phyloP scores from a whole-genome alignment of 2,888 invertebrate genomes.

The Spodoptera exigua region DNA sequence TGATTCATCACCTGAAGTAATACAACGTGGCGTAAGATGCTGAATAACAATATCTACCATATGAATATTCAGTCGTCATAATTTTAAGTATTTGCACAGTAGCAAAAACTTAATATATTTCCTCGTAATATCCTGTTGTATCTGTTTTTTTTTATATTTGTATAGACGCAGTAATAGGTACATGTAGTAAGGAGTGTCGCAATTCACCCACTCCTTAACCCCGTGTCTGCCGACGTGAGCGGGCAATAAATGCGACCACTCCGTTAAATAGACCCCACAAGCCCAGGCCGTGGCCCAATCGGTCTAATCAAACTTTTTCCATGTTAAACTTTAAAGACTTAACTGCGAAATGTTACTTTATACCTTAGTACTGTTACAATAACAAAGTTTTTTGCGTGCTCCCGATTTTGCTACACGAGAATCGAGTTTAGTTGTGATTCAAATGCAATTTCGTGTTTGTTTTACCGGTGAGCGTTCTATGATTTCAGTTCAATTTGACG shows the following conservation, averaged over 20 bases:
- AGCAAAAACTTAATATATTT: no score
- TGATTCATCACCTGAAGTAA: no score
- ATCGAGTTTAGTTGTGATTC: constrained; percentile 12
- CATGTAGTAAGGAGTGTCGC: constrained; percentile 8
- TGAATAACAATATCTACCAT: no score
- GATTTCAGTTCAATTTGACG: not conserved
- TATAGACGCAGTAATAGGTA: no score
- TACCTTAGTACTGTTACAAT: constrained; percentile 4
- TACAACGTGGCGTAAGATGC: no score
- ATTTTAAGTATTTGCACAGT: no score
- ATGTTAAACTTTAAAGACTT: constrained; percentile 73
- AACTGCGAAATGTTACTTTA: constrained; percentile 39
- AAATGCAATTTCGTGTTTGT: constrained; percentile 15
- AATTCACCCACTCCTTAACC: constrained; percentile 24
- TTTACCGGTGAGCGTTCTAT: constrained; percentile 10
- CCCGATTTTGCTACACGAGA: constrained; percentile 39
- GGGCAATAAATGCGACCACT: constrained; percentile 80
- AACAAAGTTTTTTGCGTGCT: constrained; percentile 18
- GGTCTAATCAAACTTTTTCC: constrained; percentile 80
- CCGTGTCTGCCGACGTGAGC: constrained; percentile 68
- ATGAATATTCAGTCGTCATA: no score
- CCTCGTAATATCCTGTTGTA: no score
- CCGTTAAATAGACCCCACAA: constrained; percentile 74
- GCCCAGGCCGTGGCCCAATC: constrained; percentile 73
- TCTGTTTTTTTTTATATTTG: no score